Evolutionary conservation across 2,888 invertebrate species (phyloP).

Genomic region (Ichneumon xanthorius): DNA sequence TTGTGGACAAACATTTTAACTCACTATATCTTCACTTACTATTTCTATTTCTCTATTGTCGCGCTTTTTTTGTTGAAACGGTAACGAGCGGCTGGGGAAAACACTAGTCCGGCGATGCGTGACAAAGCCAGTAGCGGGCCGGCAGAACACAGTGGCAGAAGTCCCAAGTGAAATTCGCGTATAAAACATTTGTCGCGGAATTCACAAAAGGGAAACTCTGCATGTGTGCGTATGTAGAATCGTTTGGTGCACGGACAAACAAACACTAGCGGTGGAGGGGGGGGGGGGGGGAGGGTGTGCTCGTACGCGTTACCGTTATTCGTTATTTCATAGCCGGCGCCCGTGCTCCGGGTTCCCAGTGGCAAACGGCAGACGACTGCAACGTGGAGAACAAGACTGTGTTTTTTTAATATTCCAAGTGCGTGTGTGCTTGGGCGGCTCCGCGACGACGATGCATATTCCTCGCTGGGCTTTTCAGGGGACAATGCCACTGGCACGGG

Average conservation of each 20-base stretch:
- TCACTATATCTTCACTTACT: background rate
- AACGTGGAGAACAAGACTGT: constrained; percentile 10
- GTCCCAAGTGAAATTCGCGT: constrained; percentile 40
- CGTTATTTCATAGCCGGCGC: constrained; percentile 13
- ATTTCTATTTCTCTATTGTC: background rate
- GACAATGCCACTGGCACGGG: background rate
- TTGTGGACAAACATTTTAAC: constrained; percentile 10
- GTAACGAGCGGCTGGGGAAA: constrained; percentile 24
- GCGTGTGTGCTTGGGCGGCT: constrained; percentile 18
- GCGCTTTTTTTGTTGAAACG: constrained; percentile 5
- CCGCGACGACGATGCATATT: constrained; percentile 12
- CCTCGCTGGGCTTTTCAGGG: background rate
- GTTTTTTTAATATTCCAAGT: constrained; percentile 48
- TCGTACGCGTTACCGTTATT: constrained; percentile 23
- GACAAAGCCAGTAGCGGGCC: constrained; percentile 29
- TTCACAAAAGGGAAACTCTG: constrained; percentile 47
- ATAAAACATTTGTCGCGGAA: constrained; percentile 60
- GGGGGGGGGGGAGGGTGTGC: background rate
- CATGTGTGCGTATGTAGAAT: background rate
- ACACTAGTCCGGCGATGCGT: constrained; percentile 10
- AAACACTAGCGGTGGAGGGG: background rate
- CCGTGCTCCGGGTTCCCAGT: background rate
- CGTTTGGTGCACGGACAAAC: constrained; percentile 2
- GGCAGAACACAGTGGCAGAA: background rate
- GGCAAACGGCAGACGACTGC: constrained; percentile 22